phyloP scores from a whole-genome alignment of 2,888 invertebrate species.

The Coenonympha arcania region DNA sequence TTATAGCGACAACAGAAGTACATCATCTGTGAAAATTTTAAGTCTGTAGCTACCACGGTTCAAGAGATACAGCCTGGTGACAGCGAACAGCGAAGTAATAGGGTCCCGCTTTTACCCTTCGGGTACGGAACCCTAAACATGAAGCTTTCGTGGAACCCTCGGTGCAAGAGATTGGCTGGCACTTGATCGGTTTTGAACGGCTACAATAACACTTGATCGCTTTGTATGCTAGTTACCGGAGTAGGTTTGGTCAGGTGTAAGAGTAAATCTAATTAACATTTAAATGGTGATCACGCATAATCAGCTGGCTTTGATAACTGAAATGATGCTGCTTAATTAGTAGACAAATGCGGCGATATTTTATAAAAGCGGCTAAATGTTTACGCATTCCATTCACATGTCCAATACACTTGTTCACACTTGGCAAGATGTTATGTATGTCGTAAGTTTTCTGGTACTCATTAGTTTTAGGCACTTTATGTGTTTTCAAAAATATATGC shows the following conservation, averaged over 20 bases:
- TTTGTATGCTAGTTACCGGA: conserved; percentile 39
- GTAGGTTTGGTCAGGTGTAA: conserved; percentile 61
- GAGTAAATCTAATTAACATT: conserved; percentile 70
- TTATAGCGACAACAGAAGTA: too few relatives aligned
- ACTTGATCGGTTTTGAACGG: conserved; percentile 13
- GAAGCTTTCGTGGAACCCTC: too few relatives aligned
- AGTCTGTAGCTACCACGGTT: too few relatives aligned
- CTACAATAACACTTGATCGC: conserved; percentile 25
- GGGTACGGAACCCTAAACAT: too few relatives aligned
- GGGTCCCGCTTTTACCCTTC: too few relatives aligned
- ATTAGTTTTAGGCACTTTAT: too few relatives aligned
- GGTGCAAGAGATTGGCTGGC: not conserved
- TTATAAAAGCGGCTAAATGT: conserved; percentile 41
- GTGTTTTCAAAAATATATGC: too few relatives aligned
- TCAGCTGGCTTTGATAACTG: conserved; percentile 63
- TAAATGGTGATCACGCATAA: conserved; percentile 72
- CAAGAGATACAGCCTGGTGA: too few relatives aligned
- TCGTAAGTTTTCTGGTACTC: conserved; percentile 9
- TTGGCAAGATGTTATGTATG: conserved; percentile 11
- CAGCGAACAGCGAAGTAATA: too few relatives aligned
- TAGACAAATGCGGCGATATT: conserved; percentile 57
- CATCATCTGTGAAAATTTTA: too few relatives aligned
- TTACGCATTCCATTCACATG: conserved; percentile 31
- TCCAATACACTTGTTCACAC: conserved; percentile 54
- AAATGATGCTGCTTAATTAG: conserved; percentile 62